A percentile compares a stretch with the other conserved stretches of the same genome.
These are phyloP conservation scores for Sebastes ruberrimus DNA, from an alignment of 2,797 vertebrate species.

Conservation along the genomic window DNA sequence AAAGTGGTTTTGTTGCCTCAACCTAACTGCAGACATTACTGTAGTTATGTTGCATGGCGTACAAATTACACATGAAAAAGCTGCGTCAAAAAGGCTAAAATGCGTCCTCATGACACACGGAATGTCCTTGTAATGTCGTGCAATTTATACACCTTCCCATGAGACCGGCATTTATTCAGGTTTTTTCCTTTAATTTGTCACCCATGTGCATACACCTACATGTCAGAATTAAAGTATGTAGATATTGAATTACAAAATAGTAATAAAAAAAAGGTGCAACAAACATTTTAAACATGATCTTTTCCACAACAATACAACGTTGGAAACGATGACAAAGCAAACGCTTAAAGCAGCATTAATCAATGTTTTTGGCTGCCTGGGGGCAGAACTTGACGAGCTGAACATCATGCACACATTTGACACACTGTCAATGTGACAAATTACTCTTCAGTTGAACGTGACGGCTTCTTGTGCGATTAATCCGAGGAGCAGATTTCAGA, in stretches of 20 bases:
- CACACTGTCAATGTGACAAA: conserved; percentile 34
- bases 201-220: neutral
- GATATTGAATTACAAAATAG: neutral
- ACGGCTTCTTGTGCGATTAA: conserved; percentile 51
- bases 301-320: neutral
- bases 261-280: neutral
- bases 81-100: too few relatives aligned
- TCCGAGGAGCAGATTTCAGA: conserved; percentile 60
- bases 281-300: neutral
- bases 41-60: too few relatives aligned
- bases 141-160: too few relatives aligned
- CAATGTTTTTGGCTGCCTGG: neutral
- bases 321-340: neutral
- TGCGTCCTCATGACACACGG: too few relatives aligned
- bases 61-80: rapidly evolving
- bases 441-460: conserved; percentile 31
- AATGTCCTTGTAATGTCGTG: too few relatives aligned
- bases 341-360: neutral
- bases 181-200: neutral
- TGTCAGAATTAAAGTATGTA: neutral
- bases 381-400: neutral
- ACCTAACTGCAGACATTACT: too few relatives aligned
- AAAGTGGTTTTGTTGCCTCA: too few relatives aligned
- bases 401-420: neutral
- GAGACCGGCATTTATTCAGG: neutral